A percentile compares a stretch with the other conserved stretches of the same genome.
These are phyloP conservation scores for Etheostoma cragini DNA, from an alignment of 2,113 vertebrate genomes.

Conservation along the genomic window DNA sequence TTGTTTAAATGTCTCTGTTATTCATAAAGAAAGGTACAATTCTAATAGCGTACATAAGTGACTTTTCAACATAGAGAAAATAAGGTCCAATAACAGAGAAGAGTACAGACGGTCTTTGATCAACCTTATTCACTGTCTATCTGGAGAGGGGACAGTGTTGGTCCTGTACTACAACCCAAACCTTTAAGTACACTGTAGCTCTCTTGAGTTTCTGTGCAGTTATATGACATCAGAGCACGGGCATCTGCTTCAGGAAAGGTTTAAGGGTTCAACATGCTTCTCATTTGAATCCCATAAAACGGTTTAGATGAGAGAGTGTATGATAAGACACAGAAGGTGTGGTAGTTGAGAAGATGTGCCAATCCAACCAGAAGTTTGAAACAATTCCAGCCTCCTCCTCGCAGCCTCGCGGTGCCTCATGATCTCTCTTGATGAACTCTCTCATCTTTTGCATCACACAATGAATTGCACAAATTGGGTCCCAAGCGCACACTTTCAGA, in stretches of 20 bases:
- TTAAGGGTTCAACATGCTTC: neutral
- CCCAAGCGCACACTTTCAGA: neutral
- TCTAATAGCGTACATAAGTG: slow-evolving; percentile 4
- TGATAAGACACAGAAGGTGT: neutral
- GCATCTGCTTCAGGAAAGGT: neutral
- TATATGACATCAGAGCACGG: neutral
- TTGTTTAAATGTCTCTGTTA: slow-evolving; percentile 17
- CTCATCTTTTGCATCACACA: no score
- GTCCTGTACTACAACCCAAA: no score
- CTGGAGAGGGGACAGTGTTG: neutral
- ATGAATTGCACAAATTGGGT: neutral
- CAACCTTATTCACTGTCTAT: neutral
- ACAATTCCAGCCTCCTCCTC: no score
- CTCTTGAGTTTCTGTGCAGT: neutral
- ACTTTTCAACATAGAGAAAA: slow-evolving; percentile 8
- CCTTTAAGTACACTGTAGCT: neutral
- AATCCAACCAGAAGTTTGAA: no score
- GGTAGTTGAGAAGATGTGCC: neutral
- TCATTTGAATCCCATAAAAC: neutral
- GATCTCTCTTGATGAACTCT: neutral
- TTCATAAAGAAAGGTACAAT: slow-evolving; percentile 10
- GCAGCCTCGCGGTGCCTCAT: no score
- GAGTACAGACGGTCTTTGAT: neutral
- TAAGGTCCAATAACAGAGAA: slow-evolving; percentile 6
- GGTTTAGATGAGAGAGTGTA: neutral